These are phyloP conservation scores for Holocentrus rufus DNA, from an alignment of 2,797 vertebrate species.

Conservation along the genomic window DNA sequence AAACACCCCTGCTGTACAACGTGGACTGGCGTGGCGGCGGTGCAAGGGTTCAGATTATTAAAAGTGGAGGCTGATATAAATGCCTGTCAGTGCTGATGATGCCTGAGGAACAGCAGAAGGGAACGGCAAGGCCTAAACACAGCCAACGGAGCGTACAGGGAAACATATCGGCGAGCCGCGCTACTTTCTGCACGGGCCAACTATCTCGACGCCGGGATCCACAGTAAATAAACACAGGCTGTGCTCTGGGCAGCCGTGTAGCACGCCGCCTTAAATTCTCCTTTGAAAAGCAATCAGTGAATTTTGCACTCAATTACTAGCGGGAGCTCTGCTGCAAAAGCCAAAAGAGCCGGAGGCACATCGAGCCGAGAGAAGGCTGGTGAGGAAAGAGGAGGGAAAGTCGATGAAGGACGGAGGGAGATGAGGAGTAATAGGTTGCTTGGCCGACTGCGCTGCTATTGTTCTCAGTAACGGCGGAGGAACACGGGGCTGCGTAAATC, in stretches of 20 bases:
- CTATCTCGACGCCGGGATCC: conserved; percentile 72
- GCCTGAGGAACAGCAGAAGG: conserved; percentile 67
- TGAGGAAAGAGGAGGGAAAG: conserved; percentile 48
- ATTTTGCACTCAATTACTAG: conserved; percentile 75
- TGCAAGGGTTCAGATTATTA: conserved; percentile 63
- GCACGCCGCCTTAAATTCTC: conserved; percentile 59
- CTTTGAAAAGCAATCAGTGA: conserved; percentile 77
- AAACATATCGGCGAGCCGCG: conserved; percentile 60
- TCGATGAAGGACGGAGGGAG: conserved; percentile 53
- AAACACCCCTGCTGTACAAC: conserved; percentile 53
- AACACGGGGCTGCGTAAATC: conserved; percentile 49
- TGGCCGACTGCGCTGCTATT: conserved; percentile 67
- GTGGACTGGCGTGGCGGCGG: background rate
- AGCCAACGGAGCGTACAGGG: conserved; percentile 56
- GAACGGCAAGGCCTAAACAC: conserved; percentile 63
- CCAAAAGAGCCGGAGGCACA: conserved; percentile 52
- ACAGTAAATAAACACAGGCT: conserved; percentile 77
- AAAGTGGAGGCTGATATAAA: conserved; percentile 68
- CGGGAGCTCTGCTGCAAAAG: conserved; percentile 47
- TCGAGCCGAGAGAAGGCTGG: conserved; percentile 27
- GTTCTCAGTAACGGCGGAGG: conserved; percentile 57
- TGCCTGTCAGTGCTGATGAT: conserved; percentile 64
- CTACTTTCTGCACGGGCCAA: conserved; percentile 66
- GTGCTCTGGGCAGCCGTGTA: conserved; percentile 60
- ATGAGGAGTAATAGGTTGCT: conserved; percentile 57